Evolutionary conservation across 53 echinoderm and acorn worm species (phyloP), one percentile per base, ranked within the genome.

Genomic region (Arbacia lixula): DNA sequence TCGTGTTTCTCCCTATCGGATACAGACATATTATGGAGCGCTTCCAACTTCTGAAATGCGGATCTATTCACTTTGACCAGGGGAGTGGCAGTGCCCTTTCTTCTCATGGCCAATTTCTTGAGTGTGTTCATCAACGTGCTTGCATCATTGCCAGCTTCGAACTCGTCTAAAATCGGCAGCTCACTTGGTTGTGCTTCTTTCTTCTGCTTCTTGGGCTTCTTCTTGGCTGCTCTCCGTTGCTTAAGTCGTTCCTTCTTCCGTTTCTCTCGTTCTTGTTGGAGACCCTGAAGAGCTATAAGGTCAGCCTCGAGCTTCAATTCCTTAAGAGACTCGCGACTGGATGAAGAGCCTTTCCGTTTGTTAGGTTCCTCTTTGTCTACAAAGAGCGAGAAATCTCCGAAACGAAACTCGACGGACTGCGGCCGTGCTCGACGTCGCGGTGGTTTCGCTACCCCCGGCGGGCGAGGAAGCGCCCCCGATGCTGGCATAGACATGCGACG

Each of bases 321-420:
- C 29, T 81, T 43, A 33, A 28, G 4, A 31, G 40, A 50, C 27
- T 40, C 82, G 5, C 24, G 62, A 19, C 64, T 64, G 6, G 64
- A 5, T 33, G 27, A 29, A 31, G 50, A 32, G 6, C 12, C n/a
- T 50, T 86, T 86, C 55, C 66, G 55, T 29, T 83, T 87, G 25
- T 83, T 62, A 26, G 65, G 40, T 6, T 57, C 84, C 22, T 69
- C 86, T 36, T 88, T 86, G 41, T 90, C 85, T 5, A 92, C 62
- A 60, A 96, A 76, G 53, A 89, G 77, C 14, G 96, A 94, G 31
- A 96, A 96, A 67, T 96, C 96, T 3, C 90, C 96, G 24, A 96
- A 86, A n/a, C 96, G 86, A 60, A 96, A 96, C 34, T 94, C 94
- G 32, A 89, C 84, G 5, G 94, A 94, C 82, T 77, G 42, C 17